phyloP scores from a whole-genome alignment of 2,888 invertebrate genomes.

The Opisthograptis luteolata region DNA sequence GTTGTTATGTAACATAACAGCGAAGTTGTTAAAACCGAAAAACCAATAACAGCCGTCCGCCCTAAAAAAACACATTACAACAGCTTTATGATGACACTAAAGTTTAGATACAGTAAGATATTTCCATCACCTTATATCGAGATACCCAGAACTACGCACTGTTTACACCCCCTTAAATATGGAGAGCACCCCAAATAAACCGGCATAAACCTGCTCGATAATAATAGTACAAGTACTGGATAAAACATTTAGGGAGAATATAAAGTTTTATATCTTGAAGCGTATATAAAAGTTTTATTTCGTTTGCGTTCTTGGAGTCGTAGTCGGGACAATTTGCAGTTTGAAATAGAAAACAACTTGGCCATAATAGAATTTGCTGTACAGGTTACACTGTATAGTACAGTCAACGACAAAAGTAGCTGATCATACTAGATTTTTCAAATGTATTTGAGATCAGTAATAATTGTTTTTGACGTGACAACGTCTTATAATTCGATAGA shows the following conservation, averaged over 20 bases:
- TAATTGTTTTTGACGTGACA: too few species aligned
- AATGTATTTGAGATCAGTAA: too few species aligned
- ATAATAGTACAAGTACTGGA: constrained; percentile 9
- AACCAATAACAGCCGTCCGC: too few species aligned
- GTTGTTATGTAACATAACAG: too few species aligned
- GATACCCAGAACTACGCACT: constrained; percentile 1
- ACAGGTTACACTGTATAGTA: too few species aligned
- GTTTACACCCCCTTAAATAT: constrained; percentile 19
- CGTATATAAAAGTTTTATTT: constrained; percentile 24
- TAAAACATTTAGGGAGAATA: constrained; percentile 12
- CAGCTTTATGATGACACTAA: constrained; percentile 6
- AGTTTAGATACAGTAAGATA: constrained; percentile 3
- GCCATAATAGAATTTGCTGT: too few species aligned
- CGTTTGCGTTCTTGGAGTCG: constrained; percentile 3
- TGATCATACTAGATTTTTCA: too few species aligned
- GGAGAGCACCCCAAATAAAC: constrained; percentile 8
- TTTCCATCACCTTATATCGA: not conserved
- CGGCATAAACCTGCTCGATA: constrained; percentile 11
- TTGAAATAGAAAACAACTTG: not conserved
- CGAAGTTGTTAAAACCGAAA: too few species aligned
- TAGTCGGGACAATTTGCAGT: constrained; percentile 5
- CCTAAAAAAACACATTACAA: not conserved
- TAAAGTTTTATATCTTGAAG: constrained; percentile 15
- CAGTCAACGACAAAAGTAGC: too few species aligned
- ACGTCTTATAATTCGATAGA: too few species aligned